Evolutionary conservation across 2,797 vertebrate genomes (phyloP).

Genomic region (Enoplosus armatus): DNA sequence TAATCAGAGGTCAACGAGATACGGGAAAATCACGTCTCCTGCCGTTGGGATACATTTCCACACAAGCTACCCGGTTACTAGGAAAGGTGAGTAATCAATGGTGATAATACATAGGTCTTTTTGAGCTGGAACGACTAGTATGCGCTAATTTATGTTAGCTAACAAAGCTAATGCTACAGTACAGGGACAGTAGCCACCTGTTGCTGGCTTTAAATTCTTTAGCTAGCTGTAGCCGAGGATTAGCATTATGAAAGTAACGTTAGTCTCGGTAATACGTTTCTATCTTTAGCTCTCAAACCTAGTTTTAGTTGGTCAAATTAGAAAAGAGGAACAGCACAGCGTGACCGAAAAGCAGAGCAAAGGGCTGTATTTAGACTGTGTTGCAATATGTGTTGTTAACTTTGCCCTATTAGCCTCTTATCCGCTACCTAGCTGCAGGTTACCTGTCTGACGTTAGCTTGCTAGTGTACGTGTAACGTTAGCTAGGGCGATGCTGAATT

Average conservation of each 20-base stretch:
- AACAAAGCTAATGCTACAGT: constrained; percentile 51
- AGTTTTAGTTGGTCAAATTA: not conserved
- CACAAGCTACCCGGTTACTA: too few species aligned
- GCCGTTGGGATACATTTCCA: constrained; percentile 4
- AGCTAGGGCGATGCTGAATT: too few species aligned
- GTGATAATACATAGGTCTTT: fast-evolving
- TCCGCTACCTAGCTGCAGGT: not conserved
- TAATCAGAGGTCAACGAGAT: constrained; percentile 37
- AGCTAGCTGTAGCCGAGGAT: constrained; percentile 49
- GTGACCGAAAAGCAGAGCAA: too few species aligned
- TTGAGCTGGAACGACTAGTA: not conserved
- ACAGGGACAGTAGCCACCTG: constrained; percentile 67
- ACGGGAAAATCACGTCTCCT: constrained; percentile 1
- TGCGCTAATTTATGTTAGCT: constrained; percentile 33
- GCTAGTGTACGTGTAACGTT: not conserved
- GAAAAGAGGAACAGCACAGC: not conserved
- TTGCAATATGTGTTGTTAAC: not conserved
- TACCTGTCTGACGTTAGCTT: constrained; percentile 1
- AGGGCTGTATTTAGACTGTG: not conserved
- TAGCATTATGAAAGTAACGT: constrained; percentile 52
- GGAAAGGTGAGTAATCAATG: constrained; percentile 65
- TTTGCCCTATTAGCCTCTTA: not conserved
- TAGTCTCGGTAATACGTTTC: constrained; percentile 10
- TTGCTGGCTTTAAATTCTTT: constrained; percentile 52
- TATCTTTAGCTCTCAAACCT: constrained; percentile 20